Percentiles rank a stretch among this genome's conserved stretches.
These are phyloP conservation scores for Cantharis rustica DNA, from an alignment of 2,888 invertebrate genomes.

Conservation along the genomic window DNA sequence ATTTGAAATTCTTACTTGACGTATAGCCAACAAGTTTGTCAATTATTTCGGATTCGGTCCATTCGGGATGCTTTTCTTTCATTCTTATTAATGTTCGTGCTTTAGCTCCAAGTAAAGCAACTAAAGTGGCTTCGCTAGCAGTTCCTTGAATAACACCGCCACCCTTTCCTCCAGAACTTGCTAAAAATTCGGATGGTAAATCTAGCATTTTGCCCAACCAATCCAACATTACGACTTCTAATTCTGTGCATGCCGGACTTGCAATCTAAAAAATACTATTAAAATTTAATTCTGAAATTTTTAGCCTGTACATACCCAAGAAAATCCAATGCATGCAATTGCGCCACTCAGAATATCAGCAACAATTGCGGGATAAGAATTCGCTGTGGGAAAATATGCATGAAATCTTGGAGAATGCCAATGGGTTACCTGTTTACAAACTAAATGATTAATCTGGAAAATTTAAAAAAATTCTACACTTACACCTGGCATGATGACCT, in stretches of 20 bases:
- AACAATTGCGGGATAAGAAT: conserved; percentile 91
- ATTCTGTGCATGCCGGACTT: conserved; percentile 93
- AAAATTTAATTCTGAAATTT: background rate
- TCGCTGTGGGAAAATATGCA: conserved; percentile 93
- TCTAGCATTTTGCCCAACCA: conserved; percentile 95
- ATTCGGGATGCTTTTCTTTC: conserved; percentile 74
- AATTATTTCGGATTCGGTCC: conserved; percentile 73
- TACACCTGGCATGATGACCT: conserved; percentile 95
- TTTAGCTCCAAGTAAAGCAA: conserved; percentile 90
- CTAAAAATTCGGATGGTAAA: conserved; percentile 83
- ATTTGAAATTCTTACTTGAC: conserved; percentile 63
- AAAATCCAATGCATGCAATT: conserved; percentile 94
- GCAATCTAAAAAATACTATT: conserved; percentile 68
- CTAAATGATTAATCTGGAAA: background rate
- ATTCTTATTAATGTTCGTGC: conserved; percentile 70
- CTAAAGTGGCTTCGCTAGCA: conserved; percentile 92
- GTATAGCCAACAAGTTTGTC: conserved; percentile 85
- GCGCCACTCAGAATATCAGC: conserved; percentile 95
- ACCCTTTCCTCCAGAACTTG: conserved; percentile 73
- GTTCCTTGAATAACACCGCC: conserved; percentile 92
- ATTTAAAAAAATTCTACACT: background rate
- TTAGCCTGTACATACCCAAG: conserved; percentile 74
- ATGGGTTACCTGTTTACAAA: conserved; percentile 72
- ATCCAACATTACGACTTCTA: conserved; percentile 94
- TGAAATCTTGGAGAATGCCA: conserved; percentile 97